phyloP scores from a whole-genome alignment of 2,888 invertebrate genomes.

The Gortyna flavago region DNA sequence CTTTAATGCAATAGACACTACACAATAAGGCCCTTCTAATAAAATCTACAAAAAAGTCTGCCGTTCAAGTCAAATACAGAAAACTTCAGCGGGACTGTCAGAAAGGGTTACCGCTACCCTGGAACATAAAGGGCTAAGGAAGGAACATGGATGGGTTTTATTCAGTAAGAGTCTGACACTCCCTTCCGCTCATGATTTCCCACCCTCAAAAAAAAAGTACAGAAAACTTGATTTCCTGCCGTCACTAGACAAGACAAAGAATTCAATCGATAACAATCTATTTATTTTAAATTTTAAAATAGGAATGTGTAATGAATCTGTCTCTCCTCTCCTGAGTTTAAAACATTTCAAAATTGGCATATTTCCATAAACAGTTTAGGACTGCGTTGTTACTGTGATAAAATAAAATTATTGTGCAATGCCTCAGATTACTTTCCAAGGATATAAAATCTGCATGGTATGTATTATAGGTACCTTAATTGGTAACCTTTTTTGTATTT shows the following conservation, averaged over 20 bases:
- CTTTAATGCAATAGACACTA: neutral
- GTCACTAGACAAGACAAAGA: no score
- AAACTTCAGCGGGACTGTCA: no score
- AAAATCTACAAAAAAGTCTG: neutral
- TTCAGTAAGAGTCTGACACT: no score
- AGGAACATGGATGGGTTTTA: no score
- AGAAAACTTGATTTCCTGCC: neutral
- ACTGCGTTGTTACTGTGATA: constrained; percentile 14
- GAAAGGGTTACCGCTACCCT: no score
- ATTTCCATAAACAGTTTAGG: constrained; percentile 46
- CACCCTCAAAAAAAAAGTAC: no score
- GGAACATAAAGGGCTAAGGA: no score
- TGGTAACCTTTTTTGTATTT: neutral
- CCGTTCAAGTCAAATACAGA: no score
- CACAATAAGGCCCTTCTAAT: neutral
- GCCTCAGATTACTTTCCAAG: neutral
- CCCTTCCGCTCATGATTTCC: no score
- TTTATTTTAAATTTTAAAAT: neutral
- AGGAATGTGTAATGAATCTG: constrained; percentile 19
- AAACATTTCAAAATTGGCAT: constrained; percentile 40
- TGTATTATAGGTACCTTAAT: neutral
- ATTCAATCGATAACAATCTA: neutral
- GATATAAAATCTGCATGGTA: constrained; percentile 1
- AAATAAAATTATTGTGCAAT: constrained; percentile 31
- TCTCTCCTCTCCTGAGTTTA: constrained; percentile 19